A percentile compares a stretch with the other conserved stretches of the same genome.
These are phyloP conservation scores for Himantopus leucocephalus DNA, from an alignment of 2,113 vertebrate species.

Conservation along the genomic window DNA sequence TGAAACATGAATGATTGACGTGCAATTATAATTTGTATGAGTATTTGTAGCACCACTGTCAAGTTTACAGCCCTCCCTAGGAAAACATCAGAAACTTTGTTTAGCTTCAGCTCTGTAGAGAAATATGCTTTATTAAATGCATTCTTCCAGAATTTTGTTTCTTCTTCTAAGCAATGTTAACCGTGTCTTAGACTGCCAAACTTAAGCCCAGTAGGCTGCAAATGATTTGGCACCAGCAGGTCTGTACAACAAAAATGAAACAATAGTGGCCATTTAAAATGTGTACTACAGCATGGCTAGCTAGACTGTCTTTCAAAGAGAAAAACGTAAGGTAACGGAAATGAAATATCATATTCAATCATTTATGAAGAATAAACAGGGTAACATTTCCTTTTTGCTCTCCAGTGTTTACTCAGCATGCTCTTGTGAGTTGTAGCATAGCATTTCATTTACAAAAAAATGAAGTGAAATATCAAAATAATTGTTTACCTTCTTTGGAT, in stretches of 20 bases:
- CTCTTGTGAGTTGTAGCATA: neutral
- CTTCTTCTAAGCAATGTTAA: neutral
- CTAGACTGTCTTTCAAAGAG: neutral
- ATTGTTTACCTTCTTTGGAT: slow-evolving; percentile 5
- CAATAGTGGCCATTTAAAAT: neutral
- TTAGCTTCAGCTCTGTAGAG: neutral
- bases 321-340: neutral
- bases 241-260: neutral
- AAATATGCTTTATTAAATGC: neutral
- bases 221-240: neutral
- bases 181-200: neutral
- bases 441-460: slow-evolving; percentile 26
- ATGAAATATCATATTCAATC: neutral
- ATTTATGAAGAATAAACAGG: slow-evolving; percentile 48
- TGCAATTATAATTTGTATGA: neutral
- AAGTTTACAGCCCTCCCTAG: neutral
- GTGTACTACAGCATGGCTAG: neutral
- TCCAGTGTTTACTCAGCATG: neutral
- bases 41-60: neutral
- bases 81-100: neutral
- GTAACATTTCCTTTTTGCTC: neutral
- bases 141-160: neutral
- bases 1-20: neutral
- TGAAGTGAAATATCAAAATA: slow-evolving; percentile 24
- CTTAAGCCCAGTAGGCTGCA: neutral